Percentiles rank a stretch among this genome's conserved stretches.
phyloP scores from a whole-genome alignment of 2,888 invertebrate genomes.

The Keiferia lycopersicella region DNA sequence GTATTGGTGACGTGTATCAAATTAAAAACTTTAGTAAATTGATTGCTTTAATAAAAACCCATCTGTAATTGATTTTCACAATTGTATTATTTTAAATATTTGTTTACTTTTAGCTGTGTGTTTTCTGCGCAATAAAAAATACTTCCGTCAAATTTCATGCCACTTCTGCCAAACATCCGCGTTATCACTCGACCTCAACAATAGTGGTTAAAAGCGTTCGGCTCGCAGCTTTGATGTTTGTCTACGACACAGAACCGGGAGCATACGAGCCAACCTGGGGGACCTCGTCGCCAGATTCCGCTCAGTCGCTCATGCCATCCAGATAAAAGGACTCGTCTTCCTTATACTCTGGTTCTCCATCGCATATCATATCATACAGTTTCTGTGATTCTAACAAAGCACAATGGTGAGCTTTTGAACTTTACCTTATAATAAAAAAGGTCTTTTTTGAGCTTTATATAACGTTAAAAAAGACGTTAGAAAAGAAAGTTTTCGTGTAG shows the following conservation, averaged over 20 bases:
- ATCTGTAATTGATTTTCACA: no score
- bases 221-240: slow-evolving; percentile 47
- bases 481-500: neutral
- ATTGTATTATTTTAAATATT: no score
- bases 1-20: no score
- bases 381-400: slow-evolving; percentile 44
- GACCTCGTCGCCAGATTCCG: slow-evolving; percentile 61
- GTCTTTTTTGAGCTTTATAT: no score
- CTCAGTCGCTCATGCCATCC: slow-evolving; percentile 72
- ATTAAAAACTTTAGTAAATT: no score
- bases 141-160: neutral
- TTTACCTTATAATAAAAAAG: slow-evolving; percentile 20
- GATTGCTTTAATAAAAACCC: no score
- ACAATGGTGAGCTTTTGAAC: slow-evolving; percentile 55
- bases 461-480: no score
- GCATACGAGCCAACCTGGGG: slow-evolving; percentile 69
- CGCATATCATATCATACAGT: slow-evolving; percentile 60
- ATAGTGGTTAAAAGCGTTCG: slow-evolving; percentile 65
- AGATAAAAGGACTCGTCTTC: slow-evolving; percentile 74
- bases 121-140: no score
- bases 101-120: no score
- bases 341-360: slow-evolving; percentile 64
- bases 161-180: slow-evolving; percentile 1
- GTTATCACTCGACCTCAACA: slow-evolving; percentile 56
- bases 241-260: slow-evolving; percentile 32